Evolutionary conservation across 2,797 vertebrate species (phyloP).

Genomic region (Protonibea diacanthus): DNA sequence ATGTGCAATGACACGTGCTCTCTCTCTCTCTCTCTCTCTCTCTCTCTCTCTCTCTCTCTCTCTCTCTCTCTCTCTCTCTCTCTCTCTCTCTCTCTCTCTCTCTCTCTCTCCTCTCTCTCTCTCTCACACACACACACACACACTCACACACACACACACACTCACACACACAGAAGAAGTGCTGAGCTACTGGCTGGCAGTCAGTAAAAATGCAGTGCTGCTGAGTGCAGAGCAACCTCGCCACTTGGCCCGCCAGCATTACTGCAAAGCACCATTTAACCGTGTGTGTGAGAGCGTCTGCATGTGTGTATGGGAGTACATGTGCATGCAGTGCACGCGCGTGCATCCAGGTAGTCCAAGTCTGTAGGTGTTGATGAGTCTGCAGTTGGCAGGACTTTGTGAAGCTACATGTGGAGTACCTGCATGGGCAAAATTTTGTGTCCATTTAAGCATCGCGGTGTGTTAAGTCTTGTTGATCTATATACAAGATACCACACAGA

Average conservation of each 20-base stretch:
- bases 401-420: slow-evolving; percentile 28
- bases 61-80: too few species aligned
- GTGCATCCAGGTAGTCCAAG: slow-evolving; percentile 45
- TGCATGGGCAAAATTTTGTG: slow-evolving; percentile 43
- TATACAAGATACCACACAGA: background rate
- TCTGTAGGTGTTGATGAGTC: slow-evolving; percentile 61
- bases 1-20: slow-evolving; percentile 31
- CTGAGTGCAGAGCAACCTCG: slow-evolving; percentile 58
- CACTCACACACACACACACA: background rate
- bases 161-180: slow-evolving; percentile 24
- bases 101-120: too few species aligned
- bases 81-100: too few species aligned
- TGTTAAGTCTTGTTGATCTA: slow-evolving; percentile 9
- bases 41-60: too few species aligned
- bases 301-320: background rate
- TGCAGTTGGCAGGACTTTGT: slow-evolving; percentile 48
- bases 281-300: slow-evolving; percentile 3
- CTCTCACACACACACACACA: background rate
- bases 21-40: too few species aligned
- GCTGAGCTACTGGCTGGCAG: slow-evolving; percentile 50
- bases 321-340: background rate
- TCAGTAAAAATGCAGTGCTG: slow-evolving; percentile 41
- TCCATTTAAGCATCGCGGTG: slow-evolving; percentile 24
- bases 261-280: slow-evolving; percentile 63
- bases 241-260: slow-evolving; percentile 55